Percentiles rank a stretch among this genome's conserved stretches.
These are phyloP conservation scores for Trissolcus brochymenae DNA, from an alignment of 2,888 invertebrate species.

Conservation along the genomic window DNA sequence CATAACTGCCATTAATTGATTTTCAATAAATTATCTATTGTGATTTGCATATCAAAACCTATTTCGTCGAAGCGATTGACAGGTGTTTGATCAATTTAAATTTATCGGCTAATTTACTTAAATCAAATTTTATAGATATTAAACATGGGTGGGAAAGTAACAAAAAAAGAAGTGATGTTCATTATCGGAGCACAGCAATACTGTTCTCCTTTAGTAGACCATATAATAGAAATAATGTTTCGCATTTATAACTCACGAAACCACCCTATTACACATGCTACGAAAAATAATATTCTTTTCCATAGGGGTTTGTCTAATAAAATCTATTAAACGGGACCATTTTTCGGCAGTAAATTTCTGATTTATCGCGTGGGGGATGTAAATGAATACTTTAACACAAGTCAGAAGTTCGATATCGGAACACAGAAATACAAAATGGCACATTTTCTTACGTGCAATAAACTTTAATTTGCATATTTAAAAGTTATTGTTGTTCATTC, in stretches of 20 bases:
- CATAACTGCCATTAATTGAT: neutral
- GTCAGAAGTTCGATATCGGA: slow-evolving; percentile 13
- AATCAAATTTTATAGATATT: neutral
- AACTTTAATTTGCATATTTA: slow-evolving; percentile 11
- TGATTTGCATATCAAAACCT: neutral
- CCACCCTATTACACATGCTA: slow-evolving; percentile 4
- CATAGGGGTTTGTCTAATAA: slow-evolving; percentile 3
- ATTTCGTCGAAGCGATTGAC: neutral
- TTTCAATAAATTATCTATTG: neutral
- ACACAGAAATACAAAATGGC: slow-evolving; percentile 33
- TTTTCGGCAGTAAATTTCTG: slow-evolving; percentile 38
- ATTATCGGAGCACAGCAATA: neutral
- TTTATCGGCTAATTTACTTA: slow-evolving; percentile 1
- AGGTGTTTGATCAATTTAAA: neutral
- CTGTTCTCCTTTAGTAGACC: neutral
- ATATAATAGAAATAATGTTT: slow-evolving; percentile 6
- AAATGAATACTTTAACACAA: slow-evolving; percentile 34
- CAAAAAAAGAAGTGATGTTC: neutral
- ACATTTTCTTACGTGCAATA: slow-evolving; percentile 32
- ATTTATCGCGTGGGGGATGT: slow-evolving; percentile 38
- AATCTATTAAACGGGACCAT: slow-evolving; percentile 36
- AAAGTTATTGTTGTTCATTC: no score
- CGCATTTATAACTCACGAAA: slow-evolving; percentile 8
- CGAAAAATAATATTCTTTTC: slow-evolving; percentile 12
- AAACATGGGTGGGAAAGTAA: neutral